These are phyloP conservation scores for Rhagonycha fulva DNA, from an alignment of 2,888 invertebrate genomes.

Conservation along the genomic window DNA sequence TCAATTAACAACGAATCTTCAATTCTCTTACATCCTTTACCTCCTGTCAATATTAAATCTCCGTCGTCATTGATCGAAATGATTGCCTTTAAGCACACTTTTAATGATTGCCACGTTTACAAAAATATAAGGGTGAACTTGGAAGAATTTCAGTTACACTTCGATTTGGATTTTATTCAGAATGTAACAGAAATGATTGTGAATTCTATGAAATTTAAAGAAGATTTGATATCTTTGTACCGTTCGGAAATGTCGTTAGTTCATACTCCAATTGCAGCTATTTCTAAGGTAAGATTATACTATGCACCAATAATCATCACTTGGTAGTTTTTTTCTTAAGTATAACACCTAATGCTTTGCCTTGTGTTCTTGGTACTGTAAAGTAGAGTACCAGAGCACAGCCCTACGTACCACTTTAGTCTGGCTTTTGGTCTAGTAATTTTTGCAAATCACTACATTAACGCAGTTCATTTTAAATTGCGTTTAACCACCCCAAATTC, in stretches of 20 bases:
- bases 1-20: constrained; percentile 38
- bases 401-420: too few species aligned
- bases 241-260: constrained; percentile 57
- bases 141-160: constrained; percentile 69
- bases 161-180: constrained; percentile 71
- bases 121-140: constrained; percentile 67
- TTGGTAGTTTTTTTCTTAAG: constrained; percentile 6
- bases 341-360: constrained; percentile 1
- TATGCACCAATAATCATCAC: not conserved
- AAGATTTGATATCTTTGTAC: constrained; percentile 62
- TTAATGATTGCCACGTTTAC: constrained; percentile 61
- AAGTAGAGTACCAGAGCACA: too few species aligned
- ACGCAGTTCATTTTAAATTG: too few species aligned
- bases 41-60: constrained; percentile 56
- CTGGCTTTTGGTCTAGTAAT: too few species aligned
- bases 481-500: too few species aligned
- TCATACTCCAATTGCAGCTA: constrained; percentile 61
- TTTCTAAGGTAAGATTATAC: constrained; percentile 45
- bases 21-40: constrained; percentile 55
- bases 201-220: constrained; percentile 61
- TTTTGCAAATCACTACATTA: too few species aligned
- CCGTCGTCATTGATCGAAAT: constrained; percentile 67
- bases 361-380: too few species aligned
- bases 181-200: constrained; percentile 64
- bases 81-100: constrained; percentile 59